Base-by-base conservation (phyloP, 2,113 vertebrate species). In the Platycercus adscitus region DNA sequence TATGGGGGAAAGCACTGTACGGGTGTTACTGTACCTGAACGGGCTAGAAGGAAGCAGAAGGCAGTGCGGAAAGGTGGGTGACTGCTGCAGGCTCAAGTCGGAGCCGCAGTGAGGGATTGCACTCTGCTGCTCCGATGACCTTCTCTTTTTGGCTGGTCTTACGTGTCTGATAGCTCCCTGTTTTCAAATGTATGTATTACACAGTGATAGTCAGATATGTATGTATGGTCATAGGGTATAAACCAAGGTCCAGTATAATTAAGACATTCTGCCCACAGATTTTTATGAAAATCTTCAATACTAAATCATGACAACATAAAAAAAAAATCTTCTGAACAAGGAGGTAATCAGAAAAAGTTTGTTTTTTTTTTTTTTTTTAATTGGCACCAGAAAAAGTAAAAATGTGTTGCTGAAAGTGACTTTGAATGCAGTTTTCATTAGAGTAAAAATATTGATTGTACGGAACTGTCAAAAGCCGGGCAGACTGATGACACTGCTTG, bases 221-320 rank as follows among this genome's bases (percentile, higher is more conserved):
- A 5, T 7, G 3, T 8, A 0, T 12, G 16, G 33, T 81, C 35
- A 17, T 2, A 17, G 0, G 2, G 41, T 52, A 26, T 46, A 39
- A 90, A 55, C 35, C 1, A 5, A 73, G 31, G 25, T 58, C 44
- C 37, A 6, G 29, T 46, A 35, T 66, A 70, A 70, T 33, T 25
- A 35, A 55, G 55, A 33, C 7, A 24, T 17, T 52, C 55, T 66
- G 35, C n/a, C 21, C 11, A 41, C 60, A 39, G 25, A 17, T 21
- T 86, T 70, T 70, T 16, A 50, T 50, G 41, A 58, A 84, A 75
- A 18, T 29, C 23, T 49, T 58, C 33, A 5, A 2, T 31, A 60
- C 19, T 29, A n/a, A 52, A 29, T 52, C 23, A 23, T 8, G 26
- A 23, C 44, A 63, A 69, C 1, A 2, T 64, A 37, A 17, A 83